Evolutionary conservation across 2,888 invertebrate species (phyloP), one percentile per base, ranked within the genome.

Genomic region (Nephrotoma flavescens): DNA sequence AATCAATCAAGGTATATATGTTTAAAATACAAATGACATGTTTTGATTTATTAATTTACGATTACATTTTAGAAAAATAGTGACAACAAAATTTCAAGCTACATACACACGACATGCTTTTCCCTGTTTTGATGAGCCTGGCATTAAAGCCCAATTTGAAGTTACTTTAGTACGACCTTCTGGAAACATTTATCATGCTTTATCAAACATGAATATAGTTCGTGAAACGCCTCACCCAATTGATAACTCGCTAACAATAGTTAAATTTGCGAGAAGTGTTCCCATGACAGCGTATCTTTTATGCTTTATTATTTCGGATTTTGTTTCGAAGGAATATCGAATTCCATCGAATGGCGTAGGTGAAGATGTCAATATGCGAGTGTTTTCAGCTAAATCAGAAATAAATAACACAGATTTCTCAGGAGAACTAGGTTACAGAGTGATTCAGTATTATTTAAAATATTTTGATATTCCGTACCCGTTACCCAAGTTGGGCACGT

Each of bases 41-140:
- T 41, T 11, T 83, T 41, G 9, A 41, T 83, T 1, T 9, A 41
- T 83, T 6, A 6, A 42, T 12, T 47, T 15, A 6, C n/a, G 42
- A 84, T 42, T 42, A 84, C 41, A 42, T 84, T 84, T 42, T 90
- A 97, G 97, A 89, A 93, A 93, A 87, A 95, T 98, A 90, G 97
- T 97, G 4, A 96, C 97, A 0, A 96, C 97, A 12, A 98, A 99
- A 92, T 98, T 99, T 90, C 97, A 99, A 90, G 98, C 98, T 0
- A 98, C 98, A 0, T 97, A 97, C 91, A 98, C 99, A 0, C 94
- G 99, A 42, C 94, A 95, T 91, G 96, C 98, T 0, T 98, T 97
- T 91, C 99, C 99, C 0, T 98, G 98, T 90, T 97, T 99, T 90
- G 99, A 99, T 91, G 98, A 98, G 90, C 99, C 97, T 0, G 94